Evolutionary conservation across 2,888 invertebrate species (phyloP).

Genomic region (Oligia latruncula): DNA sequence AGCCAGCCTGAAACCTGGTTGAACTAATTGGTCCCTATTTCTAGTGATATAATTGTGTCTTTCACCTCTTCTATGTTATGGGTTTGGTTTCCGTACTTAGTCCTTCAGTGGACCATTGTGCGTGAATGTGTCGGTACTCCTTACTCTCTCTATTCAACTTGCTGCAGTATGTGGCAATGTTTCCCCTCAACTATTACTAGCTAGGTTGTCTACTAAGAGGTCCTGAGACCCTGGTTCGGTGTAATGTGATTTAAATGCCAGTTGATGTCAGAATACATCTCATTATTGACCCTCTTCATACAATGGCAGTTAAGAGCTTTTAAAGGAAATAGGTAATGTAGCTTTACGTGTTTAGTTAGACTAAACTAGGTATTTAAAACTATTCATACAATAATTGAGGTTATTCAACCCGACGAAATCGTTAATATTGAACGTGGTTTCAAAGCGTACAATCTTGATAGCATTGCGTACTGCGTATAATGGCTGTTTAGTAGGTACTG

Average conservation of each 20-base stretch:
- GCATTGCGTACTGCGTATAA: conserved; percentile 2
- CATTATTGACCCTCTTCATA: conserved; percentile 12
- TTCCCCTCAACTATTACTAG: neutral
- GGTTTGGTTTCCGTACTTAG: too few species aligned
- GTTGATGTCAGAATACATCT: conserved; percentile 1
- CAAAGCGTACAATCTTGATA: conserved; percentile 34
- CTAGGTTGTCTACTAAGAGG: neutral
- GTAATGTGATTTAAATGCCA: conserved; percentile 5
- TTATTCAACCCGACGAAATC: conserved; percentile 28
- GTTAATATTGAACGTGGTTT: conserved; percentile 32
- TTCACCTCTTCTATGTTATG: too few species aligned
- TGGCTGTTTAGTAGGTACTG: conserved; percentile 13
- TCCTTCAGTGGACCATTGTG: too few species aligned
- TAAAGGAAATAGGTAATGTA: conserved; percentile 3
- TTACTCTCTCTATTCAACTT: neutral
- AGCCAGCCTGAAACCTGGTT: too few species aligned
- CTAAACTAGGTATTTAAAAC: neutral
- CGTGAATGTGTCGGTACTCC: neutral
- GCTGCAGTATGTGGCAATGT: neutral
- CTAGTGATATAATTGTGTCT: too few species aligned
- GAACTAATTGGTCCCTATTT: too few species aligned
- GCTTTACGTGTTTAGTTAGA: neutral
- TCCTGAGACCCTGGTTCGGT: neutral
- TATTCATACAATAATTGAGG: conserved; percentile 12
- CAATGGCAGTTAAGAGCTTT: neutral